phyloP scores from a whole-genome alignment of 2,113 vertebrate species.

The Turnix velox region DNA sequence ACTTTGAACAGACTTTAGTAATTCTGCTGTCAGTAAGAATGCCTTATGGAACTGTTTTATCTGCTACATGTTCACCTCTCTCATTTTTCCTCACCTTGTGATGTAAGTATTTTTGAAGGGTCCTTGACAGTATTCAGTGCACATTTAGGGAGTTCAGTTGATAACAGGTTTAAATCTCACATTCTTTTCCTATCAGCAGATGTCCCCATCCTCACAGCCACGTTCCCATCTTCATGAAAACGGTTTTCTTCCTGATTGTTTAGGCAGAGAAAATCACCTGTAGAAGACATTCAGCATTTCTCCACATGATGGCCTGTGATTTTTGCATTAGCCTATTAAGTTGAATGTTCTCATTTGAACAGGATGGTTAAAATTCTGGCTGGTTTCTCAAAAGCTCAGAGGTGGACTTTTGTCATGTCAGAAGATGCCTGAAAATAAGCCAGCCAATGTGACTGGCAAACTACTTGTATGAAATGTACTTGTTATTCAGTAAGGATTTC shows the following conservation, averaged over 20 bases:
- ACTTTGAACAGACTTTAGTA: not conserved
- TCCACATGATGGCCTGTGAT: not conserved
- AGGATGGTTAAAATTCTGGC: not conserved
- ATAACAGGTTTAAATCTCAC: not conserved
- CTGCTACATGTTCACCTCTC: not conserved
- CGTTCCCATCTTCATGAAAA: not conserved
- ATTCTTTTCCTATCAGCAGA: not conserved
- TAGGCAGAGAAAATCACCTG: not conserved
- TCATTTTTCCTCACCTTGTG: not conserved
- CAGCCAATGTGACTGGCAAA: not conserved
- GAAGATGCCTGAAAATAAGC: not conserved
- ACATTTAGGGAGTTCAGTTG: not conserved
- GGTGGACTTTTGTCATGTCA: not conserved
- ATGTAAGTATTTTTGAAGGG: not conserved
- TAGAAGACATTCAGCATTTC: not conserved
- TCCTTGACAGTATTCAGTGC: not conserved
- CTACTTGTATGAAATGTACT: not conserved
- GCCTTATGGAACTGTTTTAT: not conserved
- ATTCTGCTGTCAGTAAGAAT: not conserved
- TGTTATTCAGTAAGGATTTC: not conserved
- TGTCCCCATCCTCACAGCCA: not conserved
- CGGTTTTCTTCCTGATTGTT: not conserved
- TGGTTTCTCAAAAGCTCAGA: not conserved
- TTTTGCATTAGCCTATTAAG: not conserved
- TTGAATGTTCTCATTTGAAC: not conserved